A percentile compares a stretch with the other conserved stretches of the same genome.
These are phyloP conservation scores for Oscheius sp. DNA, from an alignment of 1,140 invertebrate genomes.

Conservation along the genomic window DNA sequence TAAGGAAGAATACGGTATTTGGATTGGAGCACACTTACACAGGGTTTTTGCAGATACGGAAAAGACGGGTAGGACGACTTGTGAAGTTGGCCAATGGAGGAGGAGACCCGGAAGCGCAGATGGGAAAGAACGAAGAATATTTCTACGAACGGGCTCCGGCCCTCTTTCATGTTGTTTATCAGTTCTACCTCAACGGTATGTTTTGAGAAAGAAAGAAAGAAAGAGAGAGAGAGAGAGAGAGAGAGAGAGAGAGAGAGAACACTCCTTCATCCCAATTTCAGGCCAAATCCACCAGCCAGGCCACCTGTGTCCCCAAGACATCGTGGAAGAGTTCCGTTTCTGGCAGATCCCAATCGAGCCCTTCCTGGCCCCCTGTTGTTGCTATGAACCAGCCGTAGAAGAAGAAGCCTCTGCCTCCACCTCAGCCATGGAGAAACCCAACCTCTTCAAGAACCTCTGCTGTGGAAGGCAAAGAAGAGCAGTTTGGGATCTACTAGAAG, in stretches of 20 bases:
- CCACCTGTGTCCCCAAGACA: slow-evolving; percentile 47
- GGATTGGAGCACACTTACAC: no score
- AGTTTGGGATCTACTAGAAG: slow-evolving; percentile 50
- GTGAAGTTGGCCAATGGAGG: not conserved
- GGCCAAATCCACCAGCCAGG: slow-evolving; percentile 46
- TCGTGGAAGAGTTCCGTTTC: slow-evolving; percentile 49
- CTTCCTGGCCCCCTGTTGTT: slow-evolving; percentile 43
- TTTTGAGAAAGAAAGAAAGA: no score
- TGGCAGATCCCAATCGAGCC: slow-evolving; percentile 44
- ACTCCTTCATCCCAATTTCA: slow-evolving; percentile 17
- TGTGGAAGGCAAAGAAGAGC: slow-evolving; percentile 40
- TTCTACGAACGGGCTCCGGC: slow-evolving; percentile 49
- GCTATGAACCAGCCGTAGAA: slow-evolving; percentile 29
- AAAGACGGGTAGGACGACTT: not conserved
- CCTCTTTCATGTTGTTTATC: slow-evolving; percentile 49
- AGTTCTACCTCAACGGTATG: slow-evolving; percentile 46
- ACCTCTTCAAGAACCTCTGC: slow-evolving; percentile 45
- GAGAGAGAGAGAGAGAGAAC: no score
- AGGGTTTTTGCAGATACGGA: slow-evolving; percentile 3
- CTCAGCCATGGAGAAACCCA: slow-evolving; percentile 24
- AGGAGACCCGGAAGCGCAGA: slow-evolving; percentile 42
- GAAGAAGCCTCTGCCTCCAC: slow-evolving; percentile 16
- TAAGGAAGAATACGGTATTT: slow-evolving; percentile 45
- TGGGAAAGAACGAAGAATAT: slow-evolving; percentile 43
- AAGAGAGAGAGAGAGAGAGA: no score